A percentile compares a stretch with the other conserved stretches of the same genome.
Conservation (phyloP, 2,888 invertebrate species). For the Microchrysa polita region DNA sequence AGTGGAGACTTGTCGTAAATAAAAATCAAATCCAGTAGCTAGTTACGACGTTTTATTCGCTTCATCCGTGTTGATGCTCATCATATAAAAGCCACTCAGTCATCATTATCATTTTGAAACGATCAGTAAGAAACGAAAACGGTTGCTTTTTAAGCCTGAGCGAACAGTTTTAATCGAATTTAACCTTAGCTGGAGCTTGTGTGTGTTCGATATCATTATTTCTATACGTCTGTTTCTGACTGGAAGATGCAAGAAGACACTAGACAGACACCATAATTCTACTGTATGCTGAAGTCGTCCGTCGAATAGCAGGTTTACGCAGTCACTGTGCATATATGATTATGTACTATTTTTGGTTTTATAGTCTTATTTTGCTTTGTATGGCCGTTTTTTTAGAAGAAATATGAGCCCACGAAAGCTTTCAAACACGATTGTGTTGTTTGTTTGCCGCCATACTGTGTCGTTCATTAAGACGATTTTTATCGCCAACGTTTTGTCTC, state of each 20-base stretch:
- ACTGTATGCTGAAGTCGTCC: too few species aligned
- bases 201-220: too few species aligned
- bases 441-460: background rate
- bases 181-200: too few species aligned
- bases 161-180: too few species aligned
- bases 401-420: background rate
- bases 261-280: too few species aligned
- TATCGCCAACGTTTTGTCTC: conserved; percentile 25
- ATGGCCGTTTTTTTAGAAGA: background rate
- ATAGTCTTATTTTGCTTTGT: background rate
- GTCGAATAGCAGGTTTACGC: background rate
- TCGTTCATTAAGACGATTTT: conserved; percentile 22
- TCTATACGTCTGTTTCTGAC: too few species aligned
- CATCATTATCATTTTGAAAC: background rate
- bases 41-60: conserved; percentile 21
- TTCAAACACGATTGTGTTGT: too few species aligned
- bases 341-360: background rate
- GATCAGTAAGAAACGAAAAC: too few species aligned
- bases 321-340: too few species aligned
- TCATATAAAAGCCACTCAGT: background rate
- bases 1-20: background rate
- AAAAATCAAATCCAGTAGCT: conserved; percentile 21
- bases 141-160: too few species aligned
- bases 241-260: too few species aligned
- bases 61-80: background rate